Conservation (phyloP, 2,888 invertebrate species). For the Pristionchus japonicus region DNA sequence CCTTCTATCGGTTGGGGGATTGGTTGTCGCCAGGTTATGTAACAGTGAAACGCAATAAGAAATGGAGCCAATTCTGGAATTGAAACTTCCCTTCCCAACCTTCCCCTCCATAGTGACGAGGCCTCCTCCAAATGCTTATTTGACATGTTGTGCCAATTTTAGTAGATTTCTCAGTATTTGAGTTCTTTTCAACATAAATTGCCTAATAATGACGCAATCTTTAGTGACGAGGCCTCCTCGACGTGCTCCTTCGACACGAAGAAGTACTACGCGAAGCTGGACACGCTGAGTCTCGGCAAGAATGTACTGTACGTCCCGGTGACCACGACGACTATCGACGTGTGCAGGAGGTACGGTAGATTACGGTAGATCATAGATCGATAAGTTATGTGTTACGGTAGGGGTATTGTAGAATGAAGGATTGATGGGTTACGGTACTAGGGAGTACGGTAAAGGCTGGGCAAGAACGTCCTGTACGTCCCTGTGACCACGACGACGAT, state of each 20-base stretch:
- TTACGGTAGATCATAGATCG: too few relatives aligned
- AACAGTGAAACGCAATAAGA: too few relatives aligned
- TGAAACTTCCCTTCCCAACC: too few relatives aligned
- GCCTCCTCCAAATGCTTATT: too few relatives aligned
- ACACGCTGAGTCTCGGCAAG: slow-evolving; percentile 62
- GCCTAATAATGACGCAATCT: too few relatives aligned
- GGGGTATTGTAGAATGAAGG: not conserved
- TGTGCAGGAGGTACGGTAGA: slow-evolving; percentile 64
- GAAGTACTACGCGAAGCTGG: slow-evolving; percentile 63
- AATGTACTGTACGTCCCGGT: slow-evolving; percentile 69
- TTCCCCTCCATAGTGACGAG: too few relatives aligned
- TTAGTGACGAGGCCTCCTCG: not conserved
- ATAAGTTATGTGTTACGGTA: not conserved
- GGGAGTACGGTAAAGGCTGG: slow-evolving; percentile 63
- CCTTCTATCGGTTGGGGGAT: too few relatives aligned
- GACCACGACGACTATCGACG: slow-evolving; percentile 72
- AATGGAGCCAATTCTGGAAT: too few relatives aligned
- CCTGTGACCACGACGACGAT: slow-evolving; percentile 73
- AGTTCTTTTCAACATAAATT: too few relatives aligned
- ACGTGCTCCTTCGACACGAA: slow-evolving; percentile 59
- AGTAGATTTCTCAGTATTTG: too few relatives aligned
- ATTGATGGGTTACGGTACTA: not conserved
- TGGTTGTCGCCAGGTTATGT: too few relatives aligned
- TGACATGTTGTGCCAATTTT: too few relatives aligned
- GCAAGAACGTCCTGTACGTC: slow-evolving; percentile 66